Evolutionary conservation across 2,113 vertebrate genomes (phyloP).

Genomic region (Coryphaenoides rupestris): DNA sequence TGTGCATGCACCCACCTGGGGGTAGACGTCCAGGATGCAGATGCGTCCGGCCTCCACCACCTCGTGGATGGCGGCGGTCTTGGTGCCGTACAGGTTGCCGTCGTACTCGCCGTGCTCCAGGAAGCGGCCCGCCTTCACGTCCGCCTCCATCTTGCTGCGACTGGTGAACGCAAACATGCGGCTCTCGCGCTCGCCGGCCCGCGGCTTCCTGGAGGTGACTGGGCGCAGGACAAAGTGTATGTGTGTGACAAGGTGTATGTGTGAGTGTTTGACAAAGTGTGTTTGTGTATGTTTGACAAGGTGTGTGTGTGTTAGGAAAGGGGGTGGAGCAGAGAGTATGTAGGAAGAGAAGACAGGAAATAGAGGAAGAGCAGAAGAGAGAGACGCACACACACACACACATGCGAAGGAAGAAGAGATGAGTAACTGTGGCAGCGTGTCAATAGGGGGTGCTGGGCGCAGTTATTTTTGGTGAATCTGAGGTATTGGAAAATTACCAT

Average conservation of each 20-base stretch:
- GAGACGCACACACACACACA: too few species aligned
- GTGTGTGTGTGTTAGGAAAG: neutral
- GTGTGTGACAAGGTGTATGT: neutral
- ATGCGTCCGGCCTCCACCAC: conserved; percentile 86
- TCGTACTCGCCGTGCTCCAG: too few species aligned
- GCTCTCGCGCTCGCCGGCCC: conserved; percentile 82
- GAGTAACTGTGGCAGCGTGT: too few species aligned
- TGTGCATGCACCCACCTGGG: conserved; percentile 75
- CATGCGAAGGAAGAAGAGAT: too few species aligned
- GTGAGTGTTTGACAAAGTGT: neutral
- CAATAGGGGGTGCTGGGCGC: too few species aligned
- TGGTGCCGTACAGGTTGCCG: conserved; percentile 91
- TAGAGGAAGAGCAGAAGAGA: too few species aligned
- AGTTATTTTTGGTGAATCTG: too few species aligned
- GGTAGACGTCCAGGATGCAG: conserved; percentile 93
- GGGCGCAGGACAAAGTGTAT: neutral
- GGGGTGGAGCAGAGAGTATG: too few species aligned
- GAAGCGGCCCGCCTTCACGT: conserved; percentile 86
- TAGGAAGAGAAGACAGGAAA: too few species aligned
- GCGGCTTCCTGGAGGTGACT: conserved; percentile 91
- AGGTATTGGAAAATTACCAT: too few species aligned
- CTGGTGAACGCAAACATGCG: conserved; percentile 88
- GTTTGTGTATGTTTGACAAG: neutral
- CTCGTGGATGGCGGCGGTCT: conserved; percentile 90
- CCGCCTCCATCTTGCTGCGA: conserved; percentile 88